Conservation (phyloP, 2,888 invertebrate genomes). For the Caenorhabditis afra region DNA sequence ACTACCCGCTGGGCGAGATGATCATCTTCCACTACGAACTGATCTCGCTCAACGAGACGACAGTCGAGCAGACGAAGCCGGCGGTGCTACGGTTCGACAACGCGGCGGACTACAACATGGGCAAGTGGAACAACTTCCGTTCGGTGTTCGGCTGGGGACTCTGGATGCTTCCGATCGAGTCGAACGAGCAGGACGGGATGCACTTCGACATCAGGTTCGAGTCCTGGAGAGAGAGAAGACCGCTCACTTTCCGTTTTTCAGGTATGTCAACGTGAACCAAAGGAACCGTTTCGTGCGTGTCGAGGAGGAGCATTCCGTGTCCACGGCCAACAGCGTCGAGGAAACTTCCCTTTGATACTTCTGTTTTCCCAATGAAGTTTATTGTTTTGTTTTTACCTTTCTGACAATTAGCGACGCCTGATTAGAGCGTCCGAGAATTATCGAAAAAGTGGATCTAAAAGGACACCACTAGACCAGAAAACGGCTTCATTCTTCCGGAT, state of each 20-base stretch:
- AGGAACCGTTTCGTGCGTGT: constrained; percentile 33
- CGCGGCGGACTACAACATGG: constrained; percentile 71
- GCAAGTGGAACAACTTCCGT: constrained; percentile 64
- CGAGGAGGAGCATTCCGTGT: constrained; percentile 26
- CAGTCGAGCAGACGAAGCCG: constrained; percentile 76
- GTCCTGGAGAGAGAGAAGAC: not conserved
- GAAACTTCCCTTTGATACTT: constrained; percentile 6
- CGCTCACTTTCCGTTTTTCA: not conserved
- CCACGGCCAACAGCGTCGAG: not conserved
- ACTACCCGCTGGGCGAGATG: constrained; percentile 72
- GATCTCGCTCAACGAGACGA: constrained; percentile 73
- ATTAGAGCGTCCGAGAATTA: constrained; percentile 1
- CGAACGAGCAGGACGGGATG: constrained; percentile 67
- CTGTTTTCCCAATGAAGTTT: not conserved
- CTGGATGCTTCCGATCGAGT: constrained; percentile 71
- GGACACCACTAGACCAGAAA: not conserved
- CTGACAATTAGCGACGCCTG: constrained; percentile 13
- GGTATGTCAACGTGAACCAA: constrained; percentile 40
- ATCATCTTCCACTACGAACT: constrained; percentile 67
- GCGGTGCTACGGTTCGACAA: constrained; percentile 68
- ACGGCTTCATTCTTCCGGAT: constrained; percentile 1
- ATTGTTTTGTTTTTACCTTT: not conserved
- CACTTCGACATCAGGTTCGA: constrained; percentile 66
- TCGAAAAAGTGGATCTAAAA: constrained; percentile 20
- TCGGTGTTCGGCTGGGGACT: constrained; percentile 73